A percentile compares a stretch with the other conserved stretches of the same genome.
phyloP scores from a whole-genome alignment of 1,140 invertebrate genomes.

The Ceratina australensis region DNA sequence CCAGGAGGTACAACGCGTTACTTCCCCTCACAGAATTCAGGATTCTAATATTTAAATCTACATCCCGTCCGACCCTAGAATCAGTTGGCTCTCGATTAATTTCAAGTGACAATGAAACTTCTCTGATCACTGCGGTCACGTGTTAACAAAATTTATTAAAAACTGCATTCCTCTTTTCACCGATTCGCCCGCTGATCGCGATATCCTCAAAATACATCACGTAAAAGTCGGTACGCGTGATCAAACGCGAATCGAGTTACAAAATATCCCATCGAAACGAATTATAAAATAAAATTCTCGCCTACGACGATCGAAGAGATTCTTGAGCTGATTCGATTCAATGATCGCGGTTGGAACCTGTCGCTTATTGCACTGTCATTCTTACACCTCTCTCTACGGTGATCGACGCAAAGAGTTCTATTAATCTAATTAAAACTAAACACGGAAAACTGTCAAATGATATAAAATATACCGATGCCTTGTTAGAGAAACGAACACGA shows the following conservation, averaged over 20 bases:
- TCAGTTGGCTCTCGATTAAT: constrained; percentile 20
- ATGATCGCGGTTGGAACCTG: no score
- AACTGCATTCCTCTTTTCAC: not conserved
- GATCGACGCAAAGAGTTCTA: not conserved
- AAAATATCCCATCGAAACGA: no score
- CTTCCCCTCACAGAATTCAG: constrained; percentile 25
- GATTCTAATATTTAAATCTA: constrained; percentile 41
- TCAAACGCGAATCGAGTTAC: no score
- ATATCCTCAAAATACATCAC: no score
- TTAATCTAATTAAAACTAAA: constrained; percentile 1
- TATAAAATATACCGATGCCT: constrained; percentile 1
- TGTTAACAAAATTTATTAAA: constrained; percentile 26
- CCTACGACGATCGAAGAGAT: constrained; percentile 1
- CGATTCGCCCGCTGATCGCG: no score
- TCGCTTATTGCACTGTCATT: constrained; percentile 29
- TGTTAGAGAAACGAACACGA: not conserved
- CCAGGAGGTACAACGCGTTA: constrained; percentile 24
- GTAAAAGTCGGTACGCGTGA: no score
- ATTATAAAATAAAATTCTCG: no score
- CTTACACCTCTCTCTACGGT: not conserved
- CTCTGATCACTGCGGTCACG: not conserved
- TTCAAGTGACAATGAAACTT: not conserved
- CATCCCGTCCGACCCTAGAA: constrained; percentile 28
- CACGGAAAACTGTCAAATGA: not conserved
- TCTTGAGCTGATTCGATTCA: constrained; percentile 44